Conservation (phyloP, 2,888 invertebrate species). For the Odontocolon sp. region DNA sequence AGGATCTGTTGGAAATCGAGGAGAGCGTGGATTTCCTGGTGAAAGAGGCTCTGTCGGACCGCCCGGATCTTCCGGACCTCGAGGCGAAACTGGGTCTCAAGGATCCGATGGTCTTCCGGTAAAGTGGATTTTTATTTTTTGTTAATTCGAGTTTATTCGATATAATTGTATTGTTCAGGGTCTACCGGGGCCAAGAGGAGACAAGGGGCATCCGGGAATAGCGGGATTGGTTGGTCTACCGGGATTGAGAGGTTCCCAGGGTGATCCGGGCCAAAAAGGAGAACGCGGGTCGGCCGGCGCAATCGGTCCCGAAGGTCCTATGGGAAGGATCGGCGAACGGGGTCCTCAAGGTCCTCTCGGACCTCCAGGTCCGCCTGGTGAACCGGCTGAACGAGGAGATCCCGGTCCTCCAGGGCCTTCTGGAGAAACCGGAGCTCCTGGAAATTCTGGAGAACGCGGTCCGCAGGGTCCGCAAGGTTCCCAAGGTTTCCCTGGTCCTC, state of each 20-base stretch:
- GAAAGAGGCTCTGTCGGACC: constrained; percentile 88
- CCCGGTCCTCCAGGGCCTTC: constrained; percentile 87
- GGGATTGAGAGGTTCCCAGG: constrained; percentile 85
- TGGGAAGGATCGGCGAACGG: constrained; percentile 88
- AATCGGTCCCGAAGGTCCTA: constrained; percentile 89
- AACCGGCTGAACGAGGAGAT: constrained; percentile 91
- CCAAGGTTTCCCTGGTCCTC: constrained; percentile 87
- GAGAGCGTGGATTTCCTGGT: constrained; percentile 88
- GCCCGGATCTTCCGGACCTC: constrained; percentile 85
- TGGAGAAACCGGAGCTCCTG: constrained; percentile 88
- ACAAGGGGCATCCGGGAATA: constrained; percentile 87
- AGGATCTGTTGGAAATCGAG: constrained; percentile 83
- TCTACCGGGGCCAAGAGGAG: constrained; percentile 85
- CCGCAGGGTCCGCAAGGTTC: constrained; percentile 87
- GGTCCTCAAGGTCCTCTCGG: constrained; percentile 90
- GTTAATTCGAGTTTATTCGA: background rate
- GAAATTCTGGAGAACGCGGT: constrained; percentile 89
- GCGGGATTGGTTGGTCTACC: constrained; percentile 88
- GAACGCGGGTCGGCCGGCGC: constrained; percentile 87
- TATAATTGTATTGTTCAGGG: constrained; percentile 82
- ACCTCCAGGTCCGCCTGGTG: constrained; percentile 89
- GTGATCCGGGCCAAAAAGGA: constrained; percentile 88
- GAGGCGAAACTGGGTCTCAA: constrained; percentile 86
- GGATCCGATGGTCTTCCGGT: constrained; percentile 88
- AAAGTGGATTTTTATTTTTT: constrained; percentile 66